Evolutionary conservation across 2,888 invertebrate species (phyloP).

Genomic region (Acronicta psi): DNA sequence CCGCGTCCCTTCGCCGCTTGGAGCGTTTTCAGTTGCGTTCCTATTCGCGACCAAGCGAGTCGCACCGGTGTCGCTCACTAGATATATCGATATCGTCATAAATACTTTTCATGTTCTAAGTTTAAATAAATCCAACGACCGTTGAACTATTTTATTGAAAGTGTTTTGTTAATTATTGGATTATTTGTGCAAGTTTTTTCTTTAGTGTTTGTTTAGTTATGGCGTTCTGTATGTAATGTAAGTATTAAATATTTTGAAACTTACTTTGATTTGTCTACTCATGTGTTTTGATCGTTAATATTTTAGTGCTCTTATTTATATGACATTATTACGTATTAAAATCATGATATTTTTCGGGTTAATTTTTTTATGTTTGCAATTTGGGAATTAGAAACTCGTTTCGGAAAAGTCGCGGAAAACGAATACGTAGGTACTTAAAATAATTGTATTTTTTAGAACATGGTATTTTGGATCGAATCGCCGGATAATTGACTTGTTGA

Average conservation of each 20-base stretch:
- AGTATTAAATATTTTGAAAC: constrained; percentile 20
- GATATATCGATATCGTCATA: constrained; percentile 30
- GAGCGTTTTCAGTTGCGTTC: constrained; percentile 49
- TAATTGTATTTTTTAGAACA: too few relatives aligned
- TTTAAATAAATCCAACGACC: constrained; percentile 15
- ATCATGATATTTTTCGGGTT: too few relatives aligned
- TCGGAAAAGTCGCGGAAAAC: too few relatives aligned
- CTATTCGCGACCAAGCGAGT: constrained; percentile 43
- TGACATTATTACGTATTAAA: too few relatives aligned
- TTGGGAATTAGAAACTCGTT: too few relatives aligned
- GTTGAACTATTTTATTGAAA: constrained; percentile 6
- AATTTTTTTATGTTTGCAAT: too few relatives aligned
- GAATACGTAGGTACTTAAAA: too few relatives aligned
- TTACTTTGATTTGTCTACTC: too few relatives aligned
- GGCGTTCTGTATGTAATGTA: constrained; percentile 16
- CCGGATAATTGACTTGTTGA: too few relatives aligned
- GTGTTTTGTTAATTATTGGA: constrained; percentile 37
- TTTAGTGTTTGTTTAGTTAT: constrained; percentile 11
- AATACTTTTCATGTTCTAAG: constrained; percentile 21
- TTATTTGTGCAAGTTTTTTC: constrained; percentile 32
- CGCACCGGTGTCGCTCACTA: constrained; percentile 28
- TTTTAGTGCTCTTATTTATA: background rate
- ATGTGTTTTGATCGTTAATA: too few relatives aligned
- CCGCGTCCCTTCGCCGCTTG: constrained; percentile 17
- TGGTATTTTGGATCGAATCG: too few relatives aligned